Evolutionary conservation across 2,797 vertebrate species (phyloP).

Genomic region (Sebastes glaucus): DNA sequence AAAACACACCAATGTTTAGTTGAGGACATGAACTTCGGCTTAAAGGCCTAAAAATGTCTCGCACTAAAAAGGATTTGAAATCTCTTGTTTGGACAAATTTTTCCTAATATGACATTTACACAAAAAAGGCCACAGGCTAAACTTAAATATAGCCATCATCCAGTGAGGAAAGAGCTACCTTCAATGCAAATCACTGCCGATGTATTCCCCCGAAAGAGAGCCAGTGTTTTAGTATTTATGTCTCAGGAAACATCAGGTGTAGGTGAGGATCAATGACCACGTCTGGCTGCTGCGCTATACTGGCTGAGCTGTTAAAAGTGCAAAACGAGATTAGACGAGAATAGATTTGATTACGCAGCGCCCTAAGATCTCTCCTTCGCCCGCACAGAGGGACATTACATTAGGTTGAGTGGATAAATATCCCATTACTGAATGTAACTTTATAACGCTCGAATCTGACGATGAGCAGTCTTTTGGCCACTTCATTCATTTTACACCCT

Average conservation of each 20-base stretch:
- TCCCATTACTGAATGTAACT: constrained; percentile 52
- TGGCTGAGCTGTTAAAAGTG: constrained; percentile 27
- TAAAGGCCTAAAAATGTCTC: not conserved
- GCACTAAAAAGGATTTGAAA: not conserved
- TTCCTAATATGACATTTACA: not conserved
- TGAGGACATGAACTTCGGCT: not conserved
- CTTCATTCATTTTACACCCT: constrained; percentile 17
- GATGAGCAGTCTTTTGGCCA: constrained; percentile 18
- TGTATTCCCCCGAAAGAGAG: not conserved
- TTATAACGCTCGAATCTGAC: constrained; percentile 6
- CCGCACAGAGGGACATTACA: constrained; percentile 36
- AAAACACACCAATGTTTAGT: not conserved
- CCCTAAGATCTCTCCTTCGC: constrained; percentile 22
- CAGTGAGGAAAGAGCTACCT: not conserved
- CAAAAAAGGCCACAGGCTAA: not conserved
- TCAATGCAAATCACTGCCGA: not conserved
- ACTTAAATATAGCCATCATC: not conserved
- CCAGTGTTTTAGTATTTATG: not conserved
- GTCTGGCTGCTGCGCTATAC: constrained; percentile 15
- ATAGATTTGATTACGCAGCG: constrained; percentile 59
- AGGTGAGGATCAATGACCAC: constrained; percentile 21
- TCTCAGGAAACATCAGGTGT: not conserved
- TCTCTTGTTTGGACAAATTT: not conserved
- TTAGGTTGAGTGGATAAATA: constrained; percentile 49
- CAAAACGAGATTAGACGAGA: constrained; percentile 65